Conservation (phyloP, 2,797 vertebrate species). For the Anomalospiza imberbis region DNA sequence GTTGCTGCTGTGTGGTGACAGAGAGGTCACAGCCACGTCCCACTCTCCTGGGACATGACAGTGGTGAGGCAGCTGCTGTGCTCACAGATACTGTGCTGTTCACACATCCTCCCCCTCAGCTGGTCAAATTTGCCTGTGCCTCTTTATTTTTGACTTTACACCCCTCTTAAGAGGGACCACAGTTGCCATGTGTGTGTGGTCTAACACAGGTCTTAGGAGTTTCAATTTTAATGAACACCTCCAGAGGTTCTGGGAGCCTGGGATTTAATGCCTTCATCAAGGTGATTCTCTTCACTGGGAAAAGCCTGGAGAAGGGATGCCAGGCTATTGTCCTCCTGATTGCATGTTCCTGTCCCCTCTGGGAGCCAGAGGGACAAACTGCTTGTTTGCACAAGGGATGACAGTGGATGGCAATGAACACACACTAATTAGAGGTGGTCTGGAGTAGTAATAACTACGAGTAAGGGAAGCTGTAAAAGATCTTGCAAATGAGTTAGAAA, state of each 20-base stretch:
- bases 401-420: neutral
- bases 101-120: neutral
- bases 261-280: neutral
- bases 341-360: neutral
- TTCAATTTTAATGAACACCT: neutral
- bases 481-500: neutral
- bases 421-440: neutral
- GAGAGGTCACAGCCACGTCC: neutral
- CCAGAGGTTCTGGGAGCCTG: neutral
- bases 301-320: neutral
- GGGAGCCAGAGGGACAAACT: neutral
- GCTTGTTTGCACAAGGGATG: neutral
- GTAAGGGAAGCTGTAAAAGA: neutral
- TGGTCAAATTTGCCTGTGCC: neutral
- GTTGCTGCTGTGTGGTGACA: neutral
- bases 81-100: neutral
- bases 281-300: neutral
- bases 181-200: neutral
- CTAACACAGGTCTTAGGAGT: neutral
- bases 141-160: neutral
- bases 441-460: neutral
- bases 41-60: neutral
- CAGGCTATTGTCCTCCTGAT: neutral
- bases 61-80: neutral
- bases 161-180: neutral